These are phyloP conservation scores for Helicoverpa assulta DNA, from an alignment of 2,888 invertebrate genomes.

Conservation along the genomic window DNA sequence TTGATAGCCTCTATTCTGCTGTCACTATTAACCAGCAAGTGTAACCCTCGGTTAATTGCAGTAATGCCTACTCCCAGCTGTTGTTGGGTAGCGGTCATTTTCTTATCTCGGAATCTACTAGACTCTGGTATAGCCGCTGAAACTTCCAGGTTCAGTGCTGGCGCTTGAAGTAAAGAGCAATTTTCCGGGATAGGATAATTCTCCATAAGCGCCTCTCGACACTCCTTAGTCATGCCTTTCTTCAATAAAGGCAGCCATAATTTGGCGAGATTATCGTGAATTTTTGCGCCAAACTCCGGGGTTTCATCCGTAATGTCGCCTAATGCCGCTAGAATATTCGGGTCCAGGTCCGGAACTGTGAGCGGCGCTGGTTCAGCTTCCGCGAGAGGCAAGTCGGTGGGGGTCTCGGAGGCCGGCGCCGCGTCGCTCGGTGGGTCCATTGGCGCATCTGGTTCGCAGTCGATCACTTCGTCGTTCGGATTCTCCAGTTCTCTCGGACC, in stretches of 20 bases:
- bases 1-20: slow-evolving; percentile 4
- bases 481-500: too few relatives aligned
- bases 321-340: too few relatives aligned
- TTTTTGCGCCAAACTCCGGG: too few relatives aligned
- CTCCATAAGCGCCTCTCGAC: not conserved
- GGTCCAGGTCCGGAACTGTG: too few relatives aligned
- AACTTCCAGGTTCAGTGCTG: slow-evolving; percentile 11
- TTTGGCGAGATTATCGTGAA: slow-evolving; percentile 3
- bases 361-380: too few relatives aligned
- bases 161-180: slow-evolving; percentile 6
- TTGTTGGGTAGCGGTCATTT: slow-evolving; percentile 5
- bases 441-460: too few relatives aligned
- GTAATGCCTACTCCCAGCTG: slow-evolving; percentile 4
- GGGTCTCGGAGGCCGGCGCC: too few relatives aligned
- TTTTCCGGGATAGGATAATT: slow-evolving; percentile 1
- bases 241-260: slow-evolving; percentile 1
- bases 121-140: slow-evolving; percentile 6
- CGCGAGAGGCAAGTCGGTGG: too few relatives aligned
- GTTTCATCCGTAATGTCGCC: too few relatives aligned
- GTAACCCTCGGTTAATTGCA: slow-evolving; percentile 6
- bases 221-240: slow-evolving; percentile 4
- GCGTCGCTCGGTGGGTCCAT: too few relatives aligned
- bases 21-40: slow-evolving; percentile 8
- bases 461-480: too few relatives aligned
- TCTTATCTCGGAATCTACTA: slow-evolving; percentile 8